These are phyloP conservation scores for Cantharis rufa DNA, from an alignment of 2,888 invertebrate genomes.

Conservation along the genomic window DNA sequence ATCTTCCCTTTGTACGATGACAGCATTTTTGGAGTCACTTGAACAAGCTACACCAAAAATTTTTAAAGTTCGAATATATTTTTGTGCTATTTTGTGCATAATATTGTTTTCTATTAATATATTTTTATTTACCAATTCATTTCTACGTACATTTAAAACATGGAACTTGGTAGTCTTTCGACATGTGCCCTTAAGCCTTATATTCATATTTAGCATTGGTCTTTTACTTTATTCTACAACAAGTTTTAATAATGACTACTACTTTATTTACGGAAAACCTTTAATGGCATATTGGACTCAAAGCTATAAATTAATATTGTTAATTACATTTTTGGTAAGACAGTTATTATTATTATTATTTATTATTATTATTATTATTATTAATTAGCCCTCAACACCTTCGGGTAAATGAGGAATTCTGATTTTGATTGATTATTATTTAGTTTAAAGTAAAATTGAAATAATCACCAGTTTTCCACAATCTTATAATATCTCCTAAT, in stretches of 20 bases:
- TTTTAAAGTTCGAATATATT: not conserved
- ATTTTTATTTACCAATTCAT: not conserved
- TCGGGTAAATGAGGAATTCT: too few relatives aligned
- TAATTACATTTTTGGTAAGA: conserved; percentile 1
- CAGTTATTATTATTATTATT: not conserved
- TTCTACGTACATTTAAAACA: not conserved
- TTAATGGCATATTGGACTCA: conserved; percentile 1
- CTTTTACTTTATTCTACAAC: conserved; percentile 1
- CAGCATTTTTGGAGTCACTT: not conserved
- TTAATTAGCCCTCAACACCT: too few relatives aligned
- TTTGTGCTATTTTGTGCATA: conserved; percentile 1
- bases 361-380: too few relatives aligned
- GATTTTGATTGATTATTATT: too few relatives aligned
- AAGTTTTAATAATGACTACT: conserved; percentile 2
- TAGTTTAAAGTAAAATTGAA: too few relatives aligned
- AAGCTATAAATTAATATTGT: not conserved
- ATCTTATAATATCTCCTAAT: too few relatives aligned
- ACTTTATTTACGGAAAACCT: conserved; percentile 4
- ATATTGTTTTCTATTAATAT: conserved; percentile 1
- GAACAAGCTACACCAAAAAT: conserved; percentile 1
- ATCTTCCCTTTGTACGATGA: not conserved
- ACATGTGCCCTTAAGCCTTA: not conserved
- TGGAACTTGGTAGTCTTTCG: not conserved
- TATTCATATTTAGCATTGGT: not conserved
- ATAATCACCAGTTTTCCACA: too few relatives aligned